Evolutionary conservation across 2,797 vertebrate genomes (phyloP).

Genomic region (Sciurus vulgaris): DNA sequence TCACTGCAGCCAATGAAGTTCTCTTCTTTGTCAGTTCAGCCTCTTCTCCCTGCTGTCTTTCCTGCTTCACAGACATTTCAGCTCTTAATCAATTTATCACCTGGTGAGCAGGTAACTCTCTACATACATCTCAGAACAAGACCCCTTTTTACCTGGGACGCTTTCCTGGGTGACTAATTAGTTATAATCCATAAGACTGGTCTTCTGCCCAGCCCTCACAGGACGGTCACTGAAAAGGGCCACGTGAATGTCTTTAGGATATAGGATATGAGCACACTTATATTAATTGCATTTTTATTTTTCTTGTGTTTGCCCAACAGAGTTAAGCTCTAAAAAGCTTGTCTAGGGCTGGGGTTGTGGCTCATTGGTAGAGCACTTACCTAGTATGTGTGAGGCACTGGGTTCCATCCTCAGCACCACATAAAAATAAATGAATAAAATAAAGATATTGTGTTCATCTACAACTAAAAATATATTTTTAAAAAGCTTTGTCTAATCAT

Average conservation of each 20-base stretch:
- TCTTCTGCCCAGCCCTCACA: neutral
- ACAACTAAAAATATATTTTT: too few species aligned
- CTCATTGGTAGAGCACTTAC: too few species aligned
- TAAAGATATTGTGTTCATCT: too few species aligned
- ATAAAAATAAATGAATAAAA: too few species aligned
- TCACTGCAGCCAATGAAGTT: accelerated
- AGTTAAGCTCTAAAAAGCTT: neutral
- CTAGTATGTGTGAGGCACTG: too few species aligned
- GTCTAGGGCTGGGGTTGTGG: neutral
- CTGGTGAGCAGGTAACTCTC: neutral
- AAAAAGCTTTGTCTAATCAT: neutral
- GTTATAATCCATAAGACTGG: accelerated
- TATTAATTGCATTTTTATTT: neutral
- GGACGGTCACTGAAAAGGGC: neutral
- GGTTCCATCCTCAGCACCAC: too few species aligned
- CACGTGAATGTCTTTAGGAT: neutral
- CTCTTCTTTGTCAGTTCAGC: accelerated
- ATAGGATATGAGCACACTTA: accelerated
- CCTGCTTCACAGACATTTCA: accelerated
- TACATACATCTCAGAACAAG: neutral
- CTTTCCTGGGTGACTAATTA: neutral
- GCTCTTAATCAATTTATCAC: neutral
- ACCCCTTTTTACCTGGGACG: neutral
- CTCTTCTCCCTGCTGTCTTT: neutral
- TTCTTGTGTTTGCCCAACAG: neutral